Evolutionary conservation across 2,797 vertebrate genomes (phyloP).

Genomic region (Numenius phaeopus): DNA sequence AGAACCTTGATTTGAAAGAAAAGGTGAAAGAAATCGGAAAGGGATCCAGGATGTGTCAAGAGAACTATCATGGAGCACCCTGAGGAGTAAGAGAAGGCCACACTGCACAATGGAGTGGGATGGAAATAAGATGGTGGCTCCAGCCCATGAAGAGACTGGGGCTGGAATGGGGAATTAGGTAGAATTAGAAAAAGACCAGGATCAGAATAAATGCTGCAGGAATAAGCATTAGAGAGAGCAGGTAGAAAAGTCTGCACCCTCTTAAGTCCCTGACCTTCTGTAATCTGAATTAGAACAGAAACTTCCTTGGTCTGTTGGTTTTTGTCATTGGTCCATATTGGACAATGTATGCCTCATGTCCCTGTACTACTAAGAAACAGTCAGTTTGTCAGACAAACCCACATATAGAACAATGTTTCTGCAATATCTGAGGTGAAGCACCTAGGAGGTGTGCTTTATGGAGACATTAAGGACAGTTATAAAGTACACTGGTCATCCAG

Average conservation of each 20-base stretch:
- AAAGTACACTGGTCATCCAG: background rate
- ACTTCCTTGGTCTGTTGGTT: background rate
- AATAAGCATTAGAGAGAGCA: background rate
- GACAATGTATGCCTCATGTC: background rate
- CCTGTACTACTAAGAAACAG: background rate
- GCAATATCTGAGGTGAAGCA: background rate
- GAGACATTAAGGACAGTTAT: background rate
- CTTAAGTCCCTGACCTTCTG: background rate
- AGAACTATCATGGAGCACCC: background rate
- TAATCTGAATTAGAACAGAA: background rate
- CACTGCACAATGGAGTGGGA: too few relatives aligned
- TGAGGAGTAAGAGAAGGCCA: background rate
- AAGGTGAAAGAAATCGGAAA: background rate
- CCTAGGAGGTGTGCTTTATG: background rate
- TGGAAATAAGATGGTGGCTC: background rate
- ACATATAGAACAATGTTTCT: background rate
- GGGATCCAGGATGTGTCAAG: background rate
- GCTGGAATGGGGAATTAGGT: background rate
- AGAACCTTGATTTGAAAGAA: background rate
- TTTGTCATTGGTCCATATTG: background rate
- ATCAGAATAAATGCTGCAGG: too few relatives aligned
- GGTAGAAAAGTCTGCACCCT: background rate
- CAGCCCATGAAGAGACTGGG: background rate
- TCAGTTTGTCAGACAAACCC: background rate
- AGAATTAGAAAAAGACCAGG: background rate